Base-by-base conservation (phyloP, 2,888 invertebrate species). In the Lasioglossum leucozonium region DNA sequence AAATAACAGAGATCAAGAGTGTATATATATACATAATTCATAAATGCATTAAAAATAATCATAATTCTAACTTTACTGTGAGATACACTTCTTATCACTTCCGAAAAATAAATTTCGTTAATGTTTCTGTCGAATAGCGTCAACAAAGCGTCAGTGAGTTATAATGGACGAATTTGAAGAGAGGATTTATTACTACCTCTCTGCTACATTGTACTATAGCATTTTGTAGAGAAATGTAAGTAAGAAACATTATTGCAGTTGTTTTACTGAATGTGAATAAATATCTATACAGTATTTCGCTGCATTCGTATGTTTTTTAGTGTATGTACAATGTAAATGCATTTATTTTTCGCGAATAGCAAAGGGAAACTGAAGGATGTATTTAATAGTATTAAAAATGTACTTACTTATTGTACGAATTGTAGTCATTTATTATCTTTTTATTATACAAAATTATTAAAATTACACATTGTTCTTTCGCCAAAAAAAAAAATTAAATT, bases 251-350 rank as follows among this genome's bases (percentile, higher is more conserved):
- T 79, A 88, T 88, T 79, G 79, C 83, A 51, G 89, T 91, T 91
- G 84, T 88, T 91, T 89, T 88, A 89, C 79, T 86, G 71, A 86
- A 85, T 87, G 80, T 79, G 77, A 92, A 91, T 90, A 91, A 93
- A 92, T 81, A 55, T 44, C 42, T 81, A 75, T 79, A 81, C 75
- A 37, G 69, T 42, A 78, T 69, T 81, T 47, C 67, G 13, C 72
- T 69, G 44, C 22, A 72, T 84, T 34, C 37, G 22, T n/a, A 75
- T 62, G 80, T 44, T 58, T 77, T 74, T 51, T 69, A 18, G 30
- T 58, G 67, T 67, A 55, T 71, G 37, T 80, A 51, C 72, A 85
- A 55, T 55, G 62, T 79, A 85, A 47, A 87, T 51, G 30, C 62
- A 18, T 77, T 67, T 77, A 62, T 72, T 74, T 72, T 62, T 42